Base-by-base conservation (phyloP, 1,140 invertebrate species). In the Leptinotarsa undecemlineata region DNA sequence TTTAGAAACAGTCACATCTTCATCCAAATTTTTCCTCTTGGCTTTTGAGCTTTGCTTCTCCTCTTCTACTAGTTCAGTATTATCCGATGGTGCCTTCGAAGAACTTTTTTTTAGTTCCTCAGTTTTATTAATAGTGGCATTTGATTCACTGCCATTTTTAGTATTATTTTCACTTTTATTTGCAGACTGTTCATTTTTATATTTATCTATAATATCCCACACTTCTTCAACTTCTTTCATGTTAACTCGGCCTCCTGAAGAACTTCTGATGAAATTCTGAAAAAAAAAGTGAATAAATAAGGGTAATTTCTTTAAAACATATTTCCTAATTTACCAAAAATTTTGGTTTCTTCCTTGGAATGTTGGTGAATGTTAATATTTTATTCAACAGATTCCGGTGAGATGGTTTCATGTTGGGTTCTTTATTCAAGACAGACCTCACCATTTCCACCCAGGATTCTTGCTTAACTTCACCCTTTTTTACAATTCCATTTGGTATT, bases 391-490 rank as follows among this genome's bases (percentile, higher is more conserved):
- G 86, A 71, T 86, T 88, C 79, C 87, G 87, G 64, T 94, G 85
- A 76, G 87, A 82, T 33, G 85, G 82, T 48, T 90, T 85, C 42
- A 91, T 83, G 84, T 86, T 85, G 72, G 83, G 86, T 74, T 91
- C 86, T 80, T 89, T 88, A 63, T 91, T 87, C 61, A 96, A 85
- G 3, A 95, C 91, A 63, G 89, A 88, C 62, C 93, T 90, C 17
- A 98, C 88, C 84, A 95, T 91, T 80, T 95, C 91, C 57, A 95
- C 88, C 96, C 96, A 98, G 74, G 90, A 88, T 82, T 93, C 90
- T 86, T 98, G 97, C 83, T 98, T 98, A 51, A 89, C 89, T 84
- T 96, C 95, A 26, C 95, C 95, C 87, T 97, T 96, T 82, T 96
- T 95, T 61, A 90, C 87, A 60, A 85, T 85, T 82, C 79, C 77